phyloP scores from a whole-genome alignment of 2,797 vertebrate species.

The Rhabdomys pumilio region DNA sequence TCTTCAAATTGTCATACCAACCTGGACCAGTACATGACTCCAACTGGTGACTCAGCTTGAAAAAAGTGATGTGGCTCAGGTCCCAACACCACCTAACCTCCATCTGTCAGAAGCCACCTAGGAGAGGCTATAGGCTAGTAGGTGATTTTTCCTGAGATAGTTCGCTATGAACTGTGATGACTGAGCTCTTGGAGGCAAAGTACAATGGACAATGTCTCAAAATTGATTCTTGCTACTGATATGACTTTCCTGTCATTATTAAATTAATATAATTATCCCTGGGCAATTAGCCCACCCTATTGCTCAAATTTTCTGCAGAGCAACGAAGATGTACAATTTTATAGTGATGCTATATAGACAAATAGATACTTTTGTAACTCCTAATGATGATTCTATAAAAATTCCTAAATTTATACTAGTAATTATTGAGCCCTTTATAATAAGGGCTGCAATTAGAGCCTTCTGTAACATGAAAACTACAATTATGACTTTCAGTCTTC shows the following conservation, averaged over 20 bases:
- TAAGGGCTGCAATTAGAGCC: neutral
- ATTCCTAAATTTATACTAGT: neutral
- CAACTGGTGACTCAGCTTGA: neutral
- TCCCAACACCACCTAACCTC: neutral
- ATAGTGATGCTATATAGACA: neutral
- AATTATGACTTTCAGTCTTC: neutral
- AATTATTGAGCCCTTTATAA: neutral
- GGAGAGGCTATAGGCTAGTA: neutral
- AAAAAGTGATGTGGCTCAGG: no score
- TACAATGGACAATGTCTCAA: neutral
- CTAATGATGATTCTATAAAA: neutral
- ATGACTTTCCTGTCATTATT: neutral
- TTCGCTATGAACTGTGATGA: neutral
- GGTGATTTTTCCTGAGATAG: neutral
- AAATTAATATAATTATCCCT: neutral
- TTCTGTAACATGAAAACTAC: neutral
- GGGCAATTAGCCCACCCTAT: neutral
- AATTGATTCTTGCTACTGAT: neutral
- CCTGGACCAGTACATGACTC: fast-evolving
- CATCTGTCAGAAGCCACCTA: neutral
- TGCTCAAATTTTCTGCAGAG: neutral
- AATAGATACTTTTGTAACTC: neutral
- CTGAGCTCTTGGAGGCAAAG: neutral
- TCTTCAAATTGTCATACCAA: neutral
- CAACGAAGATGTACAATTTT: neutral